These are phyloP conservation scores for Xiphorhynchus elegans DNA, from an alignment of 2,113 vertebrate genomes.

Conservation along the genomic window DNA sequence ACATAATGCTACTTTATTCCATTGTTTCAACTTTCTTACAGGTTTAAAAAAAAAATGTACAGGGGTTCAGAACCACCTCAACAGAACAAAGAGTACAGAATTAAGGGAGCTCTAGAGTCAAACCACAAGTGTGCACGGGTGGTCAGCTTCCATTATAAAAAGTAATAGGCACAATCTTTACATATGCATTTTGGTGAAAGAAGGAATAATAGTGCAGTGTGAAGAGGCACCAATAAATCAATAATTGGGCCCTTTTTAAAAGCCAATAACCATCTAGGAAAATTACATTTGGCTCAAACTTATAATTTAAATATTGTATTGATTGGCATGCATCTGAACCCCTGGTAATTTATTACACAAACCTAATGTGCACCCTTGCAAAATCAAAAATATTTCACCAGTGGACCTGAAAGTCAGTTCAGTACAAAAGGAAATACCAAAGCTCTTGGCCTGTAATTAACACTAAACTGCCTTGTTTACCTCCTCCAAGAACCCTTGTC, in stretches of 20 bases:
- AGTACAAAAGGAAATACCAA: constrained; percentile 66
- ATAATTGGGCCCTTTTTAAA: constrained; percentile 48
- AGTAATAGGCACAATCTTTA: constrained; percentile 70
- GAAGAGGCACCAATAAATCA: constrained; percentile 68
- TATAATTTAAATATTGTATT: constrained; percentile 40
- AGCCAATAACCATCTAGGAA: constrained; percentile 64
- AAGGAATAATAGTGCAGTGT: constrained; percentile 58
- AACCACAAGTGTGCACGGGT: constrained; percentile 58
- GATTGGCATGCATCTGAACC: constrained; percentile 62
- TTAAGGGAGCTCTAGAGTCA: constrained; percentile 43
- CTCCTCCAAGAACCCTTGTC: constrained; percentile 37
- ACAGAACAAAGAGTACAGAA: constrained; percentile 48
- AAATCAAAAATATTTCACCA: constrained; percentile 54
- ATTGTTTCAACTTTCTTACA: constrained; percentile 73
- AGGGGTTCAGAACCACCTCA: constrained; percentile 74
- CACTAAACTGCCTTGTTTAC: constrained; percentile 16
- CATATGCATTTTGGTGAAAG: constrained; percentile 68
- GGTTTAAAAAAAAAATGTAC: constrained; percentile 70
- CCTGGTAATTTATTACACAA: constrained; percentile 57
- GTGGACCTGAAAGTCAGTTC: constrained; percentile 58
- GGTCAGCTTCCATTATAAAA: constrained; percentile 65
- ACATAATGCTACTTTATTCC: constrained; percentile 75
- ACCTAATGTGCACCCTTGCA: constrained; percentile 4
- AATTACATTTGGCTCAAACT: constrained; percentile 61
- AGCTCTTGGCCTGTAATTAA: constrained; percentile 30